These are phyloP conservation scores for Festucalex cinctus DNA, from an alignment of 2,113 vertebrate genomes.

Conservation along the genomic window DNA sequence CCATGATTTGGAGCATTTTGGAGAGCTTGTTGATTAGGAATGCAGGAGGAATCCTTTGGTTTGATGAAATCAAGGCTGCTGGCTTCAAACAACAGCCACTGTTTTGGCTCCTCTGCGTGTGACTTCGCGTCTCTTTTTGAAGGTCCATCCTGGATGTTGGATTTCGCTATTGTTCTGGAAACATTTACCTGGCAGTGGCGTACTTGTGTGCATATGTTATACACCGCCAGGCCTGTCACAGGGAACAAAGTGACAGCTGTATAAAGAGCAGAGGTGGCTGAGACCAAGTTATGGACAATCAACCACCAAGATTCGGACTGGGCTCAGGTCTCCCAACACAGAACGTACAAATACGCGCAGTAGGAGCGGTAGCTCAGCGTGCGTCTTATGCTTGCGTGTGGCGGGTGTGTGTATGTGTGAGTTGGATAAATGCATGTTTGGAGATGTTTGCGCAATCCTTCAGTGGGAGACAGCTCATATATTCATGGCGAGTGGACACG, in stretches of 20 bases:
- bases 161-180: conserved; percentile 18
- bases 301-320: conserved; percentile 54
- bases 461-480: conserved; percentile 18
- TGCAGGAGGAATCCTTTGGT: conserved; percentile 56
- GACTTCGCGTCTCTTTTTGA: conserved; percentile 3
- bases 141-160: conserved; percentile 15
- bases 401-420: conserved; percentile 1
- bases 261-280: conserved; percentile 40
- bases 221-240: neutral
- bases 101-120: conserved; percentile 36
- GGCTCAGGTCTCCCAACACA: conserved; percentile 44
- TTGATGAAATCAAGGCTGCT: conserved; percentile 48
- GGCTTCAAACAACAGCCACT: conserved; percentile 45
- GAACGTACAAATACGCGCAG: conserved; percentile 10
- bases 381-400: conserved; percentile 10
- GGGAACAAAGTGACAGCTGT: conserved; percentile 49
- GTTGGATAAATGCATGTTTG: neutral
- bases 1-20: conserved; percentile 48
- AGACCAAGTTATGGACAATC: conserved; percentile 46
- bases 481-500: conserved; percentile 25
- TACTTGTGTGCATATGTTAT: neutral
- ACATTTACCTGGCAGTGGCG: conserved; percentile 2
- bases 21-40: conserved; percentile 55
- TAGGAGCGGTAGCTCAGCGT: conserved; percentile 20
- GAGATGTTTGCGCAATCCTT: conserved; percentile 7